These are phyloP conservation scores for Dreissena polymorpha DNA, from an alignment of 1,140 invertebrate genomes.

Conservation along the genomic window DNA sequence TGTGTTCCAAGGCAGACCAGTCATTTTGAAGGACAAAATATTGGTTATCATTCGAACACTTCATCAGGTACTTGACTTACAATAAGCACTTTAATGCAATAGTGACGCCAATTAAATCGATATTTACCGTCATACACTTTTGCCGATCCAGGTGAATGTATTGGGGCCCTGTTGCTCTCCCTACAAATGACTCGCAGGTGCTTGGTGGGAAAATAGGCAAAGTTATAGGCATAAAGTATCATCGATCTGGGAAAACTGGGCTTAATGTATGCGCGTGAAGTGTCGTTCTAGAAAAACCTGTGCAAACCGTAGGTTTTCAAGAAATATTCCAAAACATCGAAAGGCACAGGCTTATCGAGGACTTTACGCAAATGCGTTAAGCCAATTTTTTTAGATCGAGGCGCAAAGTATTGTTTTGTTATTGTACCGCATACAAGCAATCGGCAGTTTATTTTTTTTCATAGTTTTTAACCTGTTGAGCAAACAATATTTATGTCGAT, in stretches of 20 bases:
- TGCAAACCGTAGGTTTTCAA: background rate
- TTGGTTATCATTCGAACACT: background rate
- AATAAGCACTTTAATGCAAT: background rate
- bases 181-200: conserved; percentile 27
- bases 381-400: too few relatives aligned
- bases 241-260: background rate
- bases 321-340: conserved; percentile 22
- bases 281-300: background rate
- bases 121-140: conserved; percentile 33
- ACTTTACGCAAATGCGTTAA: too few relatives aligned
- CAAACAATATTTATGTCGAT: too few relatives aligned
- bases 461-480: too few relatives aligned
- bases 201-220: background rate
- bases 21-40: too few relatives aligned
- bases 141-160: background rate
- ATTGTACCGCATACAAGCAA: too few relatives aligned
- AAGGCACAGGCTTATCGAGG: too few relatives aligned
- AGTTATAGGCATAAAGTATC: background rate
- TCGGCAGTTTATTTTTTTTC: too few relatives aligned
- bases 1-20: too few relatives aligned
- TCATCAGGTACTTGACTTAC: background rate
- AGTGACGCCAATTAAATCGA: background rate
- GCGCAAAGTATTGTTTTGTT: too few relatives aligned
- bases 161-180: conserved; percentile 7
- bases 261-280: background rate